These are phyloP conservation scores for Neosilurus mollespiculum DNA, from an alignment of 2,797 vertebrate genomes.

Conservation along the genomic window DNA sequence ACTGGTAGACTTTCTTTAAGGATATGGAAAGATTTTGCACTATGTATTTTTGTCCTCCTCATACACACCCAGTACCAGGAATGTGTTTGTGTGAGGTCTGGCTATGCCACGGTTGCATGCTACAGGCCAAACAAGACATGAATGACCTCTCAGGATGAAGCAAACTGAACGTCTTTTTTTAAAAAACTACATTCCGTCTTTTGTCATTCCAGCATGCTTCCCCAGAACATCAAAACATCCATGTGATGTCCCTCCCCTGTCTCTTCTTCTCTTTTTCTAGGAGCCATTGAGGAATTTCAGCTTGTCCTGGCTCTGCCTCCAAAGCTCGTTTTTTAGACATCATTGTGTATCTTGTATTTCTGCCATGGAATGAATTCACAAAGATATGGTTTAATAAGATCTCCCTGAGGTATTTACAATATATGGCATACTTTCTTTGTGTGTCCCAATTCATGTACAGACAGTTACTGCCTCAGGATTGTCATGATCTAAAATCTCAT, in stretches of 20 bases:
- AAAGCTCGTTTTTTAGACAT: constrained; percentile 14
- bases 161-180: constrained; percentile 40
- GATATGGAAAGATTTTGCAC: not conserved
- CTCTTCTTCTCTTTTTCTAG: constrained; percentile 17
- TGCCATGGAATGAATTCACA: constrained; percentile 20
- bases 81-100: constrained; percentile 58
- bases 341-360: constrained; percentile 29
- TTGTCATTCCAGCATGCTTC: constrained; percentile 40
- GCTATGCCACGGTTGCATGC: constrained; percentile 42
- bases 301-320: constrained; percentile 20
- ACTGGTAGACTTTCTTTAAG: not conserved
- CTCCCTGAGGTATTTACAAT: constrained; percentile 19
- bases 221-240: constrained; percentile 60
- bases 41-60: constrained; percentile 50
- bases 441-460: constrained; percentile 17
- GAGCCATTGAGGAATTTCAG: constrained; percentile 26
- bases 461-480: constrained; percentile 24
- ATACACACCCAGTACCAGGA: constrained; percentile 51
- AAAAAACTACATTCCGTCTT: constrained; percentile 49
- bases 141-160: constrained; percentile 56
- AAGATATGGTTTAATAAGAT: constrained; percentile 27
- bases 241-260: constrained; percentile 45
- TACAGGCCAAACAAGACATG: constrained; percentile 50
- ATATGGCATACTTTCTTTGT: constrained; percentile 1
- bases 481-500: constrained; percentile 10